Base-by-base conservation (phyloP, 1,140 invertebrate species). In the Chlorops oryzae region DNA sequence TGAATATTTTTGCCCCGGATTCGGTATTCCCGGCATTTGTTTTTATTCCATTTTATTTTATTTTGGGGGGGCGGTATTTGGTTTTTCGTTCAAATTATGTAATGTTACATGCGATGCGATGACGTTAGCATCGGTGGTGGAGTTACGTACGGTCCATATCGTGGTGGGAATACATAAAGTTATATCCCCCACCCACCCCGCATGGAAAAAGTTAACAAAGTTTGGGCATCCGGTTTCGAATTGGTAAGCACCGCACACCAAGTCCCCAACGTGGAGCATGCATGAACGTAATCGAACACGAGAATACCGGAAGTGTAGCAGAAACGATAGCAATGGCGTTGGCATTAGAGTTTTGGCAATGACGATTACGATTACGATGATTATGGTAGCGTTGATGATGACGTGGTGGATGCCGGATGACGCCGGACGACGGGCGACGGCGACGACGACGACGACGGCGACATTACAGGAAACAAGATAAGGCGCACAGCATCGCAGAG, bases 1-100 rank as follows among this genome's bases (percentile, higher is more conserved):
- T 88, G 49, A 51, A 18, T 43, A 12, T 25, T 13, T 40, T 18
- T 12, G 75, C 35, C n/a, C n/a, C n/a, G n/a, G n/a, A n/a, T n/a
- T n/a, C n/a, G n/a, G n/a, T n/a, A n/a, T n/a, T n/a, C n/a, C n/a
- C n/a, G n/a, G n/a, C n/a, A n/a, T n/a, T n/a, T n/a, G n/a, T n/a
- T n/a, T n/a, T n/a, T n/a, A n/a, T n/a, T n/a, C n/a, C n/a, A n/a
- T n/a, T n/a, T n/a, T n/a, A n/a, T n/a, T n/a, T n/a, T n/a, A n/a
- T n/a, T n/a, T n/a, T n/a, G n/a, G n/a, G n/a, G n/a, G n/a, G n/a
- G n/a, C n/a, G n/a, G n/a, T n/a, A n/a, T n/a, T n/a, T n/a, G n/a
- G n/a, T n/a, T n/a, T n/a, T n/a, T n/a, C n/a, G n/a, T n/a, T n/a
- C n/a, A n/a, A n/a, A n/a, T n/a, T 34, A 34, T 34, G n/a, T 34